Percentiles rank a stretch among this genome's conserved stretches.
phyloP scores from a whole-genome alignment of 1,140 invertebrate species.

The Drosophila seguyi region DNA sequence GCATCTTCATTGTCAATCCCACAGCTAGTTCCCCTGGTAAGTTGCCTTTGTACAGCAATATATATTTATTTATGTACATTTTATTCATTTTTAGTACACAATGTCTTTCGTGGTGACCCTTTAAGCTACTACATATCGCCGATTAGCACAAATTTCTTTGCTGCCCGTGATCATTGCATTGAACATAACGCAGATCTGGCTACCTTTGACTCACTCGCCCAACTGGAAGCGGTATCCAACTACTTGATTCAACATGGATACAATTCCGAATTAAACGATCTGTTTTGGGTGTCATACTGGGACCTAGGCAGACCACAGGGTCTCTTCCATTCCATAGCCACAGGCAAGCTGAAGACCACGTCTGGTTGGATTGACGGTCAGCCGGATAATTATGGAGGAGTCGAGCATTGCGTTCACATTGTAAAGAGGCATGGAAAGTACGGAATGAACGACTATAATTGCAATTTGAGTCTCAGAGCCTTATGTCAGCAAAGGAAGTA shows the following conservation, averaged over 20 bases:
- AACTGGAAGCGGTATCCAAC: neutral
- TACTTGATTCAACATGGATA: neutral
- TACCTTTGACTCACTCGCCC: neutral
- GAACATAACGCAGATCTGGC: neutral
- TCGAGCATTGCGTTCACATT: constrained; percentile 1
- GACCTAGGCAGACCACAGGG: neutral
- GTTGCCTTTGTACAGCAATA: neutral
- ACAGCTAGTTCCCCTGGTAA: neutral
- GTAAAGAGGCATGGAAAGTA: neutral
- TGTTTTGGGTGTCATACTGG: constrained; percentile 9
- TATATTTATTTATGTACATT: neutral
- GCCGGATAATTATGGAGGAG: neutral
- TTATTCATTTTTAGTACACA: neutral
- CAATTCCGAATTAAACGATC: neutral
- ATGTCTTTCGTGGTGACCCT: neutral
- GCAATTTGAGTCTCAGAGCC: neutral
- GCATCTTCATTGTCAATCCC: neutral
- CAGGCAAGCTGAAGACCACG: neutral
- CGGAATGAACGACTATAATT: neutral
- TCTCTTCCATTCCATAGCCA: neutral
- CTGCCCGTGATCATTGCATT: neutral
- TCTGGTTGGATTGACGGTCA: neutral
- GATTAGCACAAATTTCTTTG: neutral
- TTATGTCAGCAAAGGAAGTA: constrained; percentile 1
- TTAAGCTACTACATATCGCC: neutral